phyloP scores from a whole-genome alignment of 1,140 invertebrate genomes.

The Lerema accius region DNA sequence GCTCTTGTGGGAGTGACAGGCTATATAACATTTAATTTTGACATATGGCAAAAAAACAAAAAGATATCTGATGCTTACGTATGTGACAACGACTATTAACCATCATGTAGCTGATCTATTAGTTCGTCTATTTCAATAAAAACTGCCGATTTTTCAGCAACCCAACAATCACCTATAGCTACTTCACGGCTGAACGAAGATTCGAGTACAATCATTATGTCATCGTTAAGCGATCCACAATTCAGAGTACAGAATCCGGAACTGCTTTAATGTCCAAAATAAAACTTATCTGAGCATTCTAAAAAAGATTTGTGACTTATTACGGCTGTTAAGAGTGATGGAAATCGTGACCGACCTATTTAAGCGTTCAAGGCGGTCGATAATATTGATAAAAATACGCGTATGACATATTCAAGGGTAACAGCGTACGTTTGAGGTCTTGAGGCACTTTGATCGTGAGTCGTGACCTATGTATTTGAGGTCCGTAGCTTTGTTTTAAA shows the following conservation, averaged over 20 bases:
- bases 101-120: too few relatives aligned
- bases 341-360: constrained; percentile 63
- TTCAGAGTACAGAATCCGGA: constrained; percentile 7
- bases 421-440: constrained; percentile 22
- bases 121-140: too few relatives aligned
- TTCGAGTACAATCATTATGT: background rate
- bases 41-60: too few relatives aligned
- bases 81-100: too few relatives aligned
- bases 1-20: too few relatives aligned
- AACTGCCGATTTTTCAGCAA: background rate
- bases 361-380: constrained; percentile 54
- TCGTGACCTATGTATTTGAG: constrained; percentile 59
- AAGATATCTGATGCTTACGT: too few relatives aligned
- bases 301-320: constrained; percentile 17
- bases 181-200: background rate
- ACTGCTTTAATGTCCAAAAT: constrained; percentile 8
- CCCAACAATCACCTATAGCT: background rate
- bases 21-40: too few relatives aligned
- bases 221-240: background rate
- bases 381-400: constrained; percentile 54
- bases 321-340: constrained; percentile 40
- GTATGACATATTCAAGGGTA: constrained; percentile 57
- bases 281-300: background rate
- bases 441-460: constrained; percentile 49
- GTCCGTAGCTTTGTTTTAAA: constrained; percentile 18